Conservation (phyloP, 1,140 invertebrate genomes). For the Potamilus streckersoni region DNA sequence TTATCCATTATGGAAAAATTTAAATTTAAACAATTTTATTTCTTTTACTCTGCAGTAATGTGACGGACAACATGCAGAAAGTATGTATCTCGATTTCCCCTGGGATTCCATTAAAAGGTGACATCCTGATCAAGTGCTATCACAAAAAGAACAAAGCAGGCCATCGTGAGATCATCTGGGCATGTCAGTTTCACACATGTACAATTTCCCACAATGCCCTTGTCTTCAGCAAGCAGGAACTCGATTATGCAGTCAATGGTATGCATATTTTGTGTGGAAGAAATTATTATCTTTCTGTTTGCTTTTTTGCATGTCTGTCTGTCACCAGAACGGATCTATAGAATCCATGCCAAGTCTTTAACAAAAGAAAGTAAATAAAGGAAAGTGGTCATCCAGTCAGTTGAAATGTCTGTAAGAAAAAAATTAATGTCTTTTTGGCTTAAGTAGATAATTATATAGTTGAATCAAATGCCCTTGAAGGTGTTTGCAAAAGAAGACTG, state of each 20-base stretch:
- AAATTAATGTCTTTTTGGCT: too few species aligned
- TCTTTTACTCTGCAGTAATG: constrained; percentile 59
- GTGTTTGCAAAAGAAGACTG: too few species aligned
- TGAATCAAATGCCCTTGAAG: too few species aligned
- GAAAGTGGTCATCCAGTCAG: too few species aligned
- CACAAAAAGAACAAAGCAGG: constrained; percentile 71
- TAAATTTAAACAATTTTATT: constrained; percentile 11
- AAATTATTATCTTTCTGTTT: too few species aligned
- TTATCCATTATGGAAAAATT: not conserved
- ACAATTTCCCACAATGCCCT: constrained; percentile 86
- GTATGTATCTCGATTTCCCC: constrained; percentile 72
- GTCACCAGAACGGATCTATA: too few species aligned
- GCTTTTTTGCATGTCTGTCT: too few species aligned
- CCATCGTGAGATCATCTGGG: constrained; percentile 77
- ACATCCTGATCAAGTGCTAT: constrained; percentile 91
- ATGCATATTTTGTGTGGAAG: constrained; percentile 40
- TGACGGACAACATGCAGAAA: constrained; percentile 66
- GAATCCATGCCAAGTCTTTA: too few species aligned
- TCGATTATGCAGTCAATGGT: constrained; percentile 87
- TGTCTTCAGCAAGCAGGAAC: constrained; percentile 85
- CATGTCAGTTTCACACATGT: constrained; percentile 92
- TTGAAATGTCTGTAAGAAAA: too few species aligned
- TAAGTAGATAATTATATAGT: too few species aligned
- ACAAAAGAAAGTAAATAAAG: too few species aligned
- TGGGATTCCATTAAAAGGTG: constrained; percentile 83